These are phyloP conservation scores for Aotus griseimembra DNA, from an alignment of 2,797 vertebrate genomes.

Conservation along the genomic window DNA sequence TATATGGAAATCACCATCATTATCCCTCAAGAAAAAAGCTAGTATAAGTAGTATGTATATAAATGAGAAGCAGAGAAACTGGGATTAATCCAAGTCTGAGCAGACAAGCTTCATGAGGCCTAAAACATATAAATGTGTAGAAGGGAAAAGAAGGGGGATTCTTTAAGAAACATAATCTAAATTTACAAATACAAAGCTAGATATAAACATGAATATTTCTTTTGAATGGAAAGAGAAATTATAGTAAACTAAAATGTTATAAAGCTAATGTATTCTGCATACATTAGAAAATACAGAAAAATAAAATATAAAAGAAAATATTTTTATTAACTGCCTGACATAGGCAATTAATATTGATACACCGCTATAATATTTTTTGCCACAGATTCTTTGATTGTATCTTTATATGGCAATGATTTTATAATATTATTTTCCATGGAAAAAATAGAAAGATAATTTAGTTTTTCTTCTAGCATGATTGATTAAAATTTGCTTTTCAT, in stretches of 20 bases:
- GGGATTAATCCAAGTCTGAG: neutral
- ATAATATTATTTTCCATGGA: neutral
- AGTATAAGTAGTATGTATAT: neutral
- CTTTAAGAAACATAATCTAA: constrained; percentile 31
- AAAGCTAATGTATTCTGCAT: neutral
- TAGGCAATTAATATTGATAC: neutral
- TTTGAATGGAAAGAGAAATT: neutral
- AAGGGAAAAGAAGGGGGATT: neutral
- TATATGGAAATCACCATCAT: neutral
- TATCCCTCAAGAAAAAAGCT: neutral
- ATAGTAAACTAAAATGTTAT: neutral
- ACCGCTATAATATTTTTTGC: neutral
- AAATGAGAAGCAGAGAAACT: neutral
- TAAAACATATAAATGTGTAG: neutral
- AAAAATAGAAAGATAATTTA: neutral
- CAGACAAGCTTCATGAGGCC: neutral
- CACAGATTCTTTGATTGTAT: neutral
- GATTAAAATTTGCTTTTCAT: neutral
- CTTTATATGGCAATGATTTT: constrained; percentile 40
- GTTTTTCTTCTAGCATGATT: neutral
- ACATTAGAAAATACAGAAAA: constrained; percentile 23
- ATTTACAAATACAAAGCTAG: constrained; percentile 30
- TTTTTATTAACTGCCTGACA: constrained; percentile 9
- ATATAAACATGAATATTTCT: neutral
- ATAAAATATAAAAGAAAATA: neutral